Conservation (phyloP, 2,888 invertebrate species). For the Diaphora mendica region DNA sequence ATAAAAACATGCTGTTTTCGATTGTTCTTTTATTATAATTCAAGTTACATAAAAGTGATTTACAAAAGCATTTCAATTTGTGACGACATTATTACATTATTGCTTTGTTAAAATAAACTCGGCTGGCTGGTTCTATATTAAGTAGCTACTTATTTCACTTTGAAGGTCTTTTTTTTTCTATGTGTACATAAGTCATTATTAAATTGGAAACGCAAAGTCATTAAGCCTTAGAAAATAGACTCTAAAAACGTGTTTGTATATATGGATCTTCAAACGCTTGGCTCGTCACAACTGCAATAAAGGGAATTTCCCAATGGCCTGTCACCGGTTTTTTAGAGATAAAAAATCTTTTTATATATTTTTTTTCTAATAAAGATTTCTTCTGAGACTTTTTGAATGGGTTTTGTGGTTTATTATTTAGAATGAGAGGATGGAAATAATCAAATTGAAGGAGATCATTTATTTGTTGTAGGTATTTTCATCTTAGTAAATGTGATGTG, state of each 20-base stretch:
- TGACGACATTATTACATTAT: neutral
- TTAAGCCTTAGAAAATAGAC: neutral
- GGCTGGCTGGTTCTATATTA: neutral
- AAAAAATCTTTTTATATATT: neutral
- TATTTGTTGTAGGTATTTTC: too few relatives aligned
- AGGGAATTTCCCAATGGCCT: neutral
- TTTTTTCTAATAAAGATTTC: neutral
- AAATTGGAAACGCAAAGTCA: neutral
- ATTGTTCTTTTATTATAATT: neutral
- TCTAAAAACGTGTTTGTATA: neutral
- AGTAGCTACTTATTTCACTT: neutral
- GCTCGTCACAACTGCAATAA: neutral
- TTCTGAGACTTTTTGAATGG: neutral
- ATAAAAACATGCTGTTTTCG: neutral
- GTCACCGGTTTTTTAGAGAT: neutral
- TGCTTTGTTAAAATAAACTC: neutral
- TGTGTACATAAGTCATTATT: neutral
- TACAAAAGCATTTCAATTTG: neutral
- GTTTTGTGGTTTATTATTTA: neutral
- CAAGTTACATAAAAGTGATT: neutral
- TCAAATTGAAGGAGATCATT: too few relatives aligned
- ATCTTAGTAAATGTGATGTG: too few relatives aligned
- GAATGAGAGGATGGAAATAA: neutral
- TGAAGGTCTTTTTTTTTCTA: neutral
- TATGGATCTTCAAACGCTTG: neutral